These are phyloP conservation scores for Agrochola litura DNA, from an alignment of 2,888 invertebrate species.

Conservation along the genomic window DNA sequence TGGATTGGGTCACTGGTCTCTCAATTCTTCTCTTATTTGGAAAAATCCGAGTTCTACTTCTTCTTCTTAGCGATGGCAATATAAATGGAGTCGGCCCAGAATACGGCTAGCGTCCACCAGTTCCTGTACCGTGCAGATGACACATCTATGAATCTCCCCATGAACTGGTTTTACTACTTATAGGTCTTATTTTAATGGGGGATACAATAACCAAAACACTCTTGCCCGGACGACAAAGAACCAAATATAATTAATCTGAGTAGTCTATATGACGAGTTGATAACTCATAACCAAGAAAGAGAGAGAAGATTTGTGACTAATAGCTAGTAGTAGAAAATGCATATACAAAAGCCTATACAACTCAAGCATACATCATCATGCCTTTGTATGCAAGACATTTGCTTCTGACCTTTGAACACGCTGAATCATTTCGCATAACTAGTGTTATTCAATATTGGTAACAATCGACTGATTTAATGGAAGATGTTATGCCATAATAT, in stretches of 20 bases:
- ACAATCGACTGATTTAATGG: slow-evolving; percentile 25
- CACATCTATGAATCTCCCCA: too few relatives aligned
- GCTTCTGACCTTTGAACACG: slow-evolving; percentile 35
- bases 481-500: slow-evolving; percentile 28
- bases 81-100: too few relatives aligned
- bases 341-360: slow-evolving; percentile 5
- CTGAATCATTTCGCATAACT: slow-evolving; percentile 52
- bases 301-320: background rate
- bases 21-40: background rate
- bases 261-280: background rate
- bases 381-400: slow-evolving; percentile 13
- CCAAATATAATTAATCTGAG: background rate
- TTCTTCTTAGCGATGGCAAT: too few relatives aligned
- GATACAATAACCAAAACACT: background rate
- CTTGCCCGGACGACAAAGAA: background rate
- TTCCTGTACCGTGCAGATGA: too few relatives aligned
- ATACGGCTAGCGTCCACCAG: too few relatives aligned
- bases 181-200: background rate
- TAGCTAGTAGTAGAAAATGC: background rate
- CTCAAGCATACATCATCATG: slow-evolving; percentile 3
- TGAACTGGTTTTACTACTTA: too few relatives aligned
- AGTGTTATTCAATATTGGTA: slow-evolving; percentile 51
- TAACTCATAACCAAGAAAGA: background rate
- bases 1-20: background rate
- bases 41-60: background rate